Evolutionary conservation across 2,888 invertebrate genomes (phyloP).

Genomic region (Sicus ferrugineus): DNA sequence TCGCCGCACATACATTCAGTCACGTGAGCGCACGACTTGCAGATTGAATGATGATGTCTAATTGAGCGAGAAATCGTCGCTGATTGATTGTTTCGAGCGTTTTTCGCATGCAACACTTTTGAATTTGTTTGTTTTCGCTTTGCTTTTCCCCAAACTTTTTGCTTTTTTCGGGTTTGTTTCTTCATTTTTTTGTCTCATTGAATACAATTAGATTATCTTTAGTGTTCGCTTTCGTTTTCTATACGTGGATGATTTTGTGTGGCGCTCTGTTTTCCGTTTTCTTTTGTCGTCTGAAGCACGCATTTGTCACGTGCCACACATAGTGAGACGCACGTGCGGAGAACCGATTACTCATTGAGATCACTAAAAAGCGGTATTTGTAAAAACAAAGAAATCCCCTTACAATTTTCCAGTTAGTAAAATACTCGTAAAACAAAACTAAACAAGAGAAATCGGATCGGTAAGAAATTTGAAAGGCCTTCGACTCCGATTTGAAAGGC

Average conservation of each 20-base stretch:
- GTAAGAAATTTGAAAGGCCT: too few species aligned
- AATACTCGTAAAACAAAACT: too few species aligned
- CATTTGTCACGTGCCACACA: background rate
- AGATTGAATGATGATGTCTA: conserved; percentile 57
- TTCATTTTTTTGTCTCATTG: background rate
- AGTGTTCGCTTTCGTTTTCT: background rate
- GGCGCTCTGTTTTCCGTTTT: background rate
- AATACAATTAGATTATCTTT: background rate
- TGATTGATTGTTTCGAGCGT: conserved; percentile 61
- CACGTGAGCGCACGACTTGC: conserved; percentile 44
- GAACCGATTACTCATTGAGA: background rate
- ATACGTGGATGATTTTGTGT: background rate
- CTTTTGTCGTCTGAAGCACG: background rate
- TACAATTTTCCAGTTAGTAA: too few species aligned
- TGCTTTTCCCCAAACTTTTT: background rate
- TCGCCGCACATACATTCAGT: conserved; percentile 18
- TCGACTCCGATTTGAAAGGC: too few species aligned
- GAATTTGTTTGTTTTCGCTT: conserved; percentile 9
- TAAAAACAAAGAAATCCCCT: too few species aligned
- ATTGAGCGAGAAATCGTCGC: conserved; percentile 63
- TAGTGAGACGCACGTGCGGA: background rate
- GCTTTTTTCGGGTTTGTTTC: background rate
- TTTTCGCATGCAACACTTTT: conserved; percentile 34
- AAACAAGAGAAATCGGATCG: too few species aligned
- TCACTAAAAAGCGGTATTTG: background rate